Percentiles rank a stretch among this genome's conserved stretches.
These are phyloP conservation scores for Parnassius apollo DNA, from an alignment of 2,888 invertebrate genomes.

Conservation along the genomic window DNA sequence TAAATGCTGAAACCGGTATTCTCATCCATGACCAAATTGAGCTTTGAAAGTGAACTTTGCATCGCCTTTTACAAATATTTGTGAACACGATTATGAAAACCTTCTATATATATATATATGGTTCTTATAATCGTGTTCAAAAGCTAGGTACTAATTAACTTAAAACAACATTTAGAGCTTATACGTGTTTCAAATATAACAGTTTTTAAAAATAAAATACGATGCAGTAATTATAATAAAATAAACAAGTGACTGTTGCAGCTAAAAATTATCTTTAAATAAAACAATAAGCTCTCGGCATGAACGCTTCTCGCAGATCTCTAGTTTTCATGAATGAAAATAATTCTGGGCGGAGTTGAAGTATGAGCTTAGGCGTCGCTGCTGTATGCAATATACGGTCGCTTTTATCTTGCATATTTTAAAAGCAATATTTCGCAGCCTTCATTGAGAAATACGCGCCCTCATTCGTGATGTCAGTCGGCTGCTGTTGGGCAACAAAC, in stretches of 20 bases:
- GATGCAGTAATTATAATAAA: no score
- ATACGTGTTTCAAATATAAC: no score
- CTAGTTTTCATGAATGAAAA: conserved; percentile 2
- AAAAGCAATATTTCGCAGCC: conserved; percentile 75
- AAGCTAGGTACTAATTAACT: background rate
- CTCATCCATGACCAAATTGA: conserved; percentile 21
- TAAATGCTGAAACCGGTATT: conserved; percentile 22
- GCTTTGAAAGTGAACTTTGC: conserved; percentile 19
- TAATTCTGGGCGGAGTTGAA: background rate
- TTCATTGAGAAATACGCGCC: conserved; percentile 76
- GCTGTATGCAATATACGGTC: conserved; percentile 52
- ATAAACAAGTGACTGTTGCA: no score
- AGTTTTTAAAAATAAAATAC: no score
- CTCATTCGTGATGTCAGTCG: conserved; percentile 74
- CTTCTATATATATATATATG: background rate
- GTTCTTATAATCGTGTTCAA: background rate
- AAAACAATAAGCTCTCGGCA: background rate
- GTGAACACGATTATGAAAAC: background rate
- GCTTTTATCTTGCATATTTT: conserved; percentile 74
- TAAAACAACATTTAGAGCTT: background rate
- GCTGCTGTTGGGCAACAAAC: conserved; percentile 70
- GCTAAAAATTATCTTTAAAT: background rate
- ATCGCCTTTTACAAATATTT: conserved; percentile 3
- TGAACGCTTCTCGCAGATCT: background rate
- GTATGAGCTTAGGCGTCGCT: conserved; percentile 29